Conservation (phyloP, 1,140 invertebrate species). For the Cyclina sinensis region DNA sequence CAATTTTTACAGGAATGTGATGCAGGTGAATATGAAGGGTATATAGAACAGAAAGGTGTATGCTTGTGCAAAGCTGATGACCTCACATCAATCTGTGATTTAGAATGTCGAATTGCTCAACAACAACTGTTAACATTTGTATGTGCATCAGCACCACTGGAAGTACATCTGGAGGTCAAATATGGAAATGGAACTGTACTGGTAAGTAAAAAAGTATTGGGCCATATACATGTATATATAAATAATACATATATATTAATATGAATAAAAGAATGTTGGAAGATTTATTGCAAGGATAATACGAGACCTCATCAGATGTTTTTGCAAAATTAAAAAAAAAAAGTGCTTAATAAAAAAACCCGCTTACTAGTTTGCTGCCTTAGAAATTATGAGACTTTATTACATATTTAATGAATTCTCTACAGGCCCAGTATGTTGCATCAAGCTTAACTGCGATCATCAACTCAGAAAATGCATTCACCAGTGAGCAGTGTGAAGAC, state of each 20-base stretch:
- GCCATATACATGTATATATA: too few species aligned
- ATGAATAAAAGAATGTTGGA: too few species aligned
- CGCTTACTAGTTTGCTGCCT: too few species aligned
- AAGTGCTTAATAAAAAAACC: too few species aligned
- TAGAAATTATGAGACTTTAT: too few species aligned
- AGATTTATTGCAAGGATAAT: too few species aligned
- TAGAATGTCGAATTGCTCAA: conserved; percentile 77
- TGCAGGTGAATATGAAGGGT: conserved; percentile 74
- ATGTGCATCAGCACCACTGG: conserved; percentile 77
- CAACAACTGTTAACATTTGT: conserved; percentile 72
- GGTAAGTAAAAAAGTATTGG: too few species aligned
- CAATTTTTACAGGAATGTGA: conserved; percentile 74
- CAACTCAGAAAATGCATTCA: conserved; percentile 79
- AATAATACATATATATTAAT: too few species aligned
- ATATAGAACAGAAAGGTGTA: conserved; percentile 76
- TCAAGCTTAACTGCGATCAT: conserved; percentile 64
- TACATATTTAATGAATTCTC: too few species aligned
- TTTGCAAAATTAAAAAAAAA: too few species aligned
- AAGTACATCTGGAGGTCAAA: conserved; percentile 77
- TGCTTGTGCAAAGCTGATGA: conserved; percentile 82
- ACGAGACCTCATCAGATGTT: too few species aligned
- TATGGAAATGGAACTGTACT: conserved; percentile 71
- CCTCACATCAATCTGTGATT: conserved; percentile 80
- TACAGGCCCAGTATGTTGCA: conserved; percentile 4
- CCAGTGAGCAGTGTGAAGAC: conserved; percentile 77